phyloP scores from a whole-genome alignment of 2,888 invertebrate species.

The Allophyes oxyacanthae region DNA sequence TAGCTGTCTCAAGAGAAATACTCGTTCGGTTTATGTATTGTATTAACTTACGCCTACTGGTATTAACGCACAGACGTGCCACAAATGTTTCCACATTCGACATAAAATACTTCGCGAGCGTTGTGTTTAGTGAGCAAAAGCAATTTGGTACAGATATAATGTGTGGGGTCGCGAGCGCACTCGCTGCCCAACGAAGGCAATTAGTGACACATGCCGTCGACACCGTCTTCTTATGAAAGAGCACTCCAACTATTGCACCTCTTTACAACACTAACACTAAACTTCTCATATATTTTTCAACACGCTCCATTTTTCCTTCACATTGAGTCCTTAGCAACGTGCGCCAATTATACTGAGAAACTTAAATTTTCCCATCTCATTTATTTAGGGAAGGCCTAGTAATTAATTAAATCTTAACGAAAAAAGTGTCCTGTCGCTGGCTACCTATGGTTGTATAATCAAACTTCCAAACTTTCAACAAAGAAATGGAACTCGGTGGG shows the following conservation, averaged over 20 bases:
- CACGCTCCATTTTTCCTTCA: conserved; percentile 45
- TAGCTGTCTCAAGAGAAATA: too few species aligned
- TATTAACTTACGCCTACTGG: too few species aligned
- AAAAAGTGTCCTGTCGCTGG: conserved; percentile 23
- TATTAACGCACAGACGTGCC: conserved; percentile 12
- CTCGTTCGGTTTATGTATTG: too few species aligned
- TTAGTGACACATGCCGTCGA: conserved; percentile 79
- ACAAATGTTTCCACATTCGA: conserved; percentile 35
- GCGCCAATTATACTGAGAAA: conserved; percentile 38
- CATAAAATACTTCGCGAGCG: conserved; percentile 46
- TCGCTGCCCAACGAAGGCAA: conserved; percentile 76
- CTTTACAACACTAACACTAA: conserved; percentile 49
- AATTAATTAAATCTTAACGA: conserved; percentile 43
- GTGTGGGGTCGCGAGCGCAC: conserved; percentile 44
- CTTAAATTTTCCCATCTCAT: conserved; percentile 12
- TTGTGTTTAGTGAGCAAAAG: conserved; percentile 59
- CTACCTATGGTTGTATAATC: conserved; percentile 43
- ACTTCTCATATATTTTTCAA: conserved; percentile 61
- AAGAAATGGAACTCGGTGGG: conserved; percentile 55
- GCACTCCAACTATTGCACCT: conserved; percentile 66
- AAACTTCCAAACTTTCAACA: conserved; percentile 55
- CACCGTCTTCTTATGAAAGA: conserved; percentile 65
- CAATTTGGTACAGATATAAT: conserved; percentile 65
- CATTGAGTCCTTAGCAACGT: conserved; percentile 25
- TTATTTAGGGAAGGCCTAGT: conserved; percentile 23